phyloP scores from a whole-genome alignment of 2,888 invertebrate genomes.

The Choreutis nemorana region DNA sequence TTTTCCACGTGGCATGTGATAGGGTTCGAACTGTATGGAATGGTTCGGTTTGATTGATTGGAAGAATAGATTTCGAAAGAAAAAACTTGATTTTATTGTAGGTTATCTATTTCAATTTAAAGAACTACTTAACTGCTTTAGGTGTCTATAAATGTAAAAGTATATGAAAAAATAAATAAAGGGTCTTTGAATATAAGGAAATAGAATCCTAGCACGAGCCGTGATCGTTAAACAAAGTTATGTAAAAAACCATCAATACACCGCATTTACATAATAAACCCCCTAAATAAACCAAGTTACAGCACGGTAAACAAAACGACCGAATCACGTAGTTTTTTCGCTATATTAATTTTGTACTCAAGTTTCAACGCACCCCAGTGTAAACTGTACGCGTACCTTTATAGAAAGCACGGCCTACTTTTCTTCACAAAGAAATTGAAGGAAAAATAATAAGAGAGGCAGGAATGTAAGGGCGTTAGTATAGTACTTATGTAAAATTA shows the following conservation, averaged over 20 bases:
- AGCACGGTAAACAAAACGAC: conserved; percentile 42
- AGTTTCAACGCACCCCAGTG: conserved; percentile 47
- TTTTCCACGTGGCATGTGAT: conserved; percentile 26
- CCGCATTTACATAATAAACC: conserved; percentile 60
- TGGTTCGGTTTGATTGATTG: conserved; percentile 13
- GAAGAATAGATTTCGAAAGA: too few species aligned
- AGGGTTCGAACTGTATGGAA: conserved; percentile 34
- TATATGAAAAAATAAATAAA: neutral
- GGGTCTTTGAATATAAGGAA: neutral
- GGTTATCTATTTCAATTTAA: neutral
- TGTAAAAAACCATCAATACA: conserved; percentile 41
- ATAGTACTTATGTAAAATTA: conserved; percentile 62
- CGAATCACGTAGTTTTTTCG: conserved; percentile 50
- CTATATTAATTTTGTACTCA: conserved; percentile 60
- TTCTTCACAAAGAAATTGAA: conserved; percentile 50
- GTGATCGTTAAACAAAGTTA: conserved; percentile 30
- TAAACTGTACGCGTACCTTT: conserved; percentile 16
- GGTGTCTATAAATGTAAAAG: too few species aligned
- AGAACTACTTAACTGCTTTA: too few species aligned
- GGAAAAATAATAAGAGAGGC: conserved; percentile 50
- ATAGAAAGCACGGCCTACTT: conserved; percentile 37
- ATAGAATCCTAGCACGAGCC: conserved; percentile 36
- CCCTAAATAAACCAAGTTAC: conserved; percentile 47
- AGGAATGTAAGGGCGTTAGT: conserved; percentile 49
- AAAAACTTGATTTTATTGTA: too few species aligned